These are phyloP conservation scores for Caenorhabditis angaria DNA, from an alignment of 2,888 invertebrate genomes.

Conservation along the genomic window DNA sequence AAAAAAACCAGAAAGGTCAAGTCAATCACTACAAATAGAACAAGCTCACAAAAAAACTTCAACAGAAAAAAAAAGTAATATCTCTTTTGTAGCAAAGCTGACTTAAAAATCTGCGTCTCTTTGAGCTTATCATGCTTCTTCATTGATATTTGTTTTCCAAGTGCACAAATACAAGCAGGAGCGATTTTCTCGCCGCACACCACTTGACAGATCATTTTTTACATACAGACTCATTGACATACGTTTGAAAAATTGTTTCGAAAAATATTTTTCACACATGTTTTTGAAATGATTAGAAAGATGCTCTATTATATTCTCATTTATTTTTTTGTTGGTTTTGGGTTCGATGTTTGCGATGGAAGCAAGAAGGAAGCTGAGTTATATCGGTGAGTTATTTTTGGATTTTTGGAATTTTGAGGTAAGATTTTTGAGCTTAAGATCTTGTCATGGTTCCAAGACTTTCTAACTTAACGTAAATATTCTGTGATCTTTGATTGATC, in stretches of 20 bases:
- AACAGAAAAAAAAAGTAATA: not conserved
- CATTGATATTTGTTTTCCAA: not conserved
- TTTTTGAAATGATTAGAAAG: constrained; percentile 6
- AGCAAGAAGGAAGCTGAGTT: constrained; percentile 47
- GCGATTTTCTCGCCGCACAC: constrained; percentile 30
- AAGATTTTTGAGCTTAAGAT: not conserved
- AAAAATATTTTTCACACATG: constrained; percentile 1
- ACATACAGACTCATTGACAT: constrained; percentile 15
- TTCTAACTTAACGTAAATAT: too few relatives aligned
- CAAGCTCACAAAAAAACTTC: constrained; percentile 2
- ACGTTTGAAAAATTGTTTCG: too few relatives aligned
- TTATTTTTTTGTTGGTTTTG: constrained; percentile 9
- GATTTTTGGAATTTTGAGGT: not conserved
- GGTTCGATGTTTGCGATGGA: constrained; percentile 11
- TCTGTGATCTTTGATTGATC: too few relatives aligned
- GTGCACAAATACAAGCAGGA: constrained; percentile 11
- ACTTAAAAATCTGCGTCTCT: too few relatives aligned
- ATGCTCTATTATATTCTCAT: constrained; percentile 11
- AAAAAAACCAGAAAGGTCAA: constrained; percentile 6
- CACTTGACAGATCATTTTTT: constrained; percentile 46
- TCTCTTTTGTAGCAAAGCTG: too few relatives aligned
- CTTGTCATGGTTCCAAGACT: too few relatives aligned
- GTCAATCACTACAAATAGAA: not conserved
- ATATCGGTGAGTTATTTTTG: constrained; percentile 35
- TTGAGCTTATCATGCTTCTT: too few relatives aligned